Base-by-base conservation (phyloP, 2,797 vertebrate species). In the Hyperoplus immaculatus region DNA sequence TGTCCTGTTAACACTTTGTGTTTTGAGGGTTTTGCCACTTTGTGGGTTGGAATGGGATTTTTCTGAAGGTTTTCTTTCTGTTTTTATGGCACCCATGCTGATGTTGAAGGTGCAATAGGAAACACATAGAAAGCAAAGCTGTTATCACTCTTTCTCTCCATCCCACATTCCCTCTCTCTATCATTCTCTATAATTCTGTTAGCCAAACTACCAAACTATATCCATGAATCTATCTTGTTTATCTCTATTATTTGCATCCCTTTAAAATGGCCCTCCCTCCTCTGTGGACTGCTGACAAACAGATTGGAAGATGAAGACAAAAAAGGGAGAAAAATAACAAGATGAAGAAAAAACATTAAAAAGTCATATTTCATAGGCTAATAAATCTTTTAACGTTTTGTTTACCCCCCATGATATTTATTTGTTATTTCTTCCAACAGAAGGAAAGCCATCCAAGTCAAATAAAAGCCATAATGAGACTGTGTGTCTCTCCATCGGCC, bases 371-470 rank as follows among this genome's bases (percentile, higher is more conserved):
- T 90, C 69, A 78, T 50, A 75, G 29, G 43, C 69, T 82, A 88
- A 89, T 88, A 87, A 77, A 85, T 85, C 42, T 86, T 89, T 89
- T 87, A 87, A 84, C 79, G 87, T 79, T 89, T 85, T 91, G 88
- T 92, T 90, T 92, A 87, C 75, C 83, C 80, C 68, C 68, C 51
- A 54, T 78, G 47, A 82, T 77, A 84, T 88, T 78, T 81, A 88
- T 88, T 88, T 87, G 69, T 81, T 78, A 86, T 86, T 88, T 79
- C 61, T 69, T 83, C 68, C 72, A 87, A 85, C 76, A 87, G 84
- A 88, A 59, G 58, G 57, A 83, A 83, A 89, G 63, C 14, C 61
- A 66, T 84, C 82, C 71, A 81, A 87, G 85, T 87, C 73, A 81
- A 92, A 90, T 88, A 87, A 90, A 89, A 83, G 42, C 71, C 7